Evolutionary conservation across 2,888 invertebrate genomes (phyloP).

Genomic region (Melitaea athalia): DNA sequence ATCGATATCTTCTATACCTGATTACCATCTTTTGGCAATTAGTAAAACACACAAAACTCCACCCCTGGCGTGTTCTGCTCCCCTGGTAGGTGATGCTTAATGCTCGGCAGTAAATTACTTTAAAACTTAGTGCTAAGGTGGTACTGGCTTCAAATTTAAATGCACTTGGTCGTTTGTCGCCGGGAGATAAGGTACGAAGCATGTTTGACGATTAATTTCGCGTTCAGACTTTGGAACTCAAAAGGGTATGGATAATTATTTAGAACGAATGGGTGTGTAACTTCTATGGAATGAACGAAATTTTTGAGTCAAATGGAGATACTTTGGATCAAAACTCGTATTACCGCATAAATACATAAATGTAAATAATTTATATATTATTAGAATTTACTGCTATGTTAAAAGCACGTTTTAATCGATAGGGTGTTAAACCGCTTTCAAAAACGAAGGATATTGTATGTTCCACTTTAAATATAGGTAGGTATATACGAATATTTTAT

Average conservation of each 20-base stretch:
- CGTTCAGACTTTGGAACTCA: conserved; percentile 11
- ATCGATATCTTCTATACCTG: conserved; percentile 68
- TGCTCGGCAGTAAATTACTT: conserved; percentile 81
- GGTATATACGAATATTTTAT: too few species aligned
- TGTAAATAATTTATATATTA: too few species aligned
- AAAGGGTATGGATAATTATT: conserved; percentile 5
- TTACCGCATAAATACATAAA: too few species aligned
- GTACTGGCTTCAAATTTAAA: conserved; percentile 66
- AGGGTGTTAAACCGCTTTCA: too few species aligned
- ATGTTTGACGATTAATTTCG: conserved; percentile 48
- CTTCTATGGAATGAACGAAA: background rate
- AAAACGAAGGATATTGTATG: too few species aligned
- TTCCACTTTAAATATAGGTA: too few species aligned
- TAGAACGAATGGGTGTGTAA: background rate
- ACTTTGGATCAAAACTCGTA: too few species aligned
- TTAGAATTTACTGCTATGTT: too few species aligned
- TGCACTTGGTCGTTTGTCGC: conserved; percentile 61
- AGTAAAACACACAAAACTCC: conserved; percentile 85
- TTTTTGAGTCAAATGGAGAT: background rate
- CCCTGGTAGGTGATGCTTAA: conserved; percentile 81
- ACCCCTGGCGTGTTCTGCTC: conserved; percentile 79
- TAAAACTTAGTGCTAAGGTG: conserved; percentile 78
- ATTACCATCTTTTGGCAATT: conserved; percentile 84
- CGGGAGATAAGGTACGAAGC: conserved; percentile 61
- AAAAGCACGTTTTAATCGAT: too few species aligned